Conservation (phyloP, 2,797 vertebrate species). For the Prunella strophiata region DNA sequence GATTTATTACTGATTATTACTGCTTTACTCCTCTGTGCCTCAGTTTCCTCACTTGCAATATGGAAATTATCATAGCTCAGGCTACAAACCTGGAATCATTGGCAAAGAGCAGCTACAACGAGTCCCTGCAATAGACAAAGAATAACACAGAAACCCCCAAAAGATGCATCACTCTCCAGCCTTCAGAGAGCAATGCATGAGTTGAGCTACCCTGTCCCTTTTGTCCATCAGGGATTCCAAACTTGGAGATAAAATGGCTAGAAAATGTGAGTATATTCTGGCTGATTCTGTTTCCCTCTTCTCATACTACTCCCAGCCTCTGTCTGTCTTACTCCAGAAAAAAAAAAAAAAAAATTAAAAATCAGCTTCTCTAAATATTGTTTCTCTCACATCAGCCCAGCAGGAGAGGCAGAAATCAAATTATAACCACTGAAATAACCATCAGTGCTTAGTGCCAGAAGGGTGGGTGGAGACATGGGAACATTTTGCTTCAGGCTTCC, state of each 20-base stretch:
- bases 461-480: constrained; percentile 11
- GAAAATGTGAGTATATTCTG: neutral
- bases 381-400: constrained; percentile 51
- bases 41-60: neutral
- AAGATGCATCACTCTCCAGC: neutral
- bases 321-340: neutral
- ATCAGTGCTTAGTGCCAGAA: neutral
- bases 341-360: neutral
- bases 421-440: constrained; percentile 51
- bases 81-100: neutral
- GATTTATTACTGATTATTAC: neutral
- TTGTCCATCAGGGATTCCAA: constrained; percentile 3
- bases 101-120: neutral
- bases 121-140: neutral
- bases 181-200: constrained; percentile 47
- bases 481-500: constrained; percentile 30
- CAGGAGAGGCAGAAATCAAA: constrained; percentile 66
- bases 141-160: neutral
- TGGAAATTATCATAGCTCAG: neutral
- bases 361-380: constrained; percentile 41
- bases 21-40: neutral
- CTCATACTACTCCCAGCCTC: neutral
- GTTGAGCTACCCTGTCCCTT: constrained; percentile 11
- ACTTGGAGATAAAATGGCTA: constrained; percentile 10
- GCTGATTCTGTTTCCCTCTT: neutral